These are phyloP conservation scores for Bilobella aurantiaca DNA, from an alignment of 1,140 invertebrate genomes.

Conservation along the genomic window DNA sequence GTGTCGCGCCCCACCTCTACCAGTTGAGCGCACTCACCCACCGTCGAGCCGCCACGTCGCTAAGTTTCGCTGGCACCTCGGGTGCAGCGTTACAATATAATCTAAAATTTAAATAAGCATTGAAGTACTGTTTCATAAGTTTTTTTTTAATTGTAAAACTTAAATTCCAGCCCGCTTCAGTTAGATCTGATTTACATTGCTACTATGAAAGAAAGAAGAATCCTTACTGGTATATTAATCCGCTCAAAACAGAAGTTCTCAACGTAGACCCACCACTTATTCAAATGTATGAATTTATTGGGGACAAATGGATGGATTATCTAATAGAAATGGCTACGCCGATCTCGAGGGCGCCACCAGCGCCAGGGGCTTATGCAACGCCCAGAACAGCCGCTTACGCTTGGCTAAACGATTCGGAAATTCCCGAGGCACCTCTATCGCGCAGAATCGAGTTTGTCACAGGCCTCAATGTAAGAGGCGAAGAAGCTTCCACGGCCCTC, in stretches of 20 bases:
- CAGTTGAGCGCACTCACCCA: too few relatives aligned
- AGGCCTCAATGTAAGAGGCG: conserved; percentile 15
- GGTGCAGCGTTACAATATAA: too few relatives aligned
- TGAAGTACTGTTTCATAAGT: conserved; percentile 8
- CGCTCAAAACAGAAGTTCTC: conserved; percentile 30
- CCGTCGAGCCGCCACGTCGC: too few relatives aligned
- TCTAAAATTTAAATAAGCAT: neutral
- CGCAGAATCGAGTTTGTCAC: conserved; percentile 9
- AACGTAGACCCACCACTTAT: conserved; percentile 24
- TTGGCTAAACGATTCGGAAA: conserved; percentile 29
- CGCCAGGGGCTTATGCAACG: conserved; percentile 15
- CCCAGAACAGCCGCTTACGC: conserved; percentile 31
- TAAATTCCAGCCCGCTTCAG: conserved; percentile 13
- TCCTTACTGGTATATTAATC: conserved; percentile 30
- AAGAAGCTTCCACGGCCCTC: conserved; percentile 5
- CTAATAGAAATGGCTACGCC: conserved; percentile 29
- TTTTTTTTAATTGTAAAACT: too few relatives aligned
- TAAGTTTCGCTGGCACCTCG: too few relatives aligned
- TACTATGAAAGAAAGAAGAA: conserved; percentile 26
- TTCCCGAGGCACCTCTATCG: conserved; percentile 11
- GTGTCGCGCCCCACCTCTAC: too few relatives aligned
- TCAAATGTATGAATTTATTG: conserved; percentile 26
- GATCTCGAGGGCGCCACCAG: conserved; percentile 25
- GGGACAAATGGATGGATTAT: conserved; percentile 24
- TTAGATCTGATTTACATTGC: conserved; percentile 21